Conservation (phyloP, 2,888 invertebrate genomes). For the Tridacna gigas region DNA sequence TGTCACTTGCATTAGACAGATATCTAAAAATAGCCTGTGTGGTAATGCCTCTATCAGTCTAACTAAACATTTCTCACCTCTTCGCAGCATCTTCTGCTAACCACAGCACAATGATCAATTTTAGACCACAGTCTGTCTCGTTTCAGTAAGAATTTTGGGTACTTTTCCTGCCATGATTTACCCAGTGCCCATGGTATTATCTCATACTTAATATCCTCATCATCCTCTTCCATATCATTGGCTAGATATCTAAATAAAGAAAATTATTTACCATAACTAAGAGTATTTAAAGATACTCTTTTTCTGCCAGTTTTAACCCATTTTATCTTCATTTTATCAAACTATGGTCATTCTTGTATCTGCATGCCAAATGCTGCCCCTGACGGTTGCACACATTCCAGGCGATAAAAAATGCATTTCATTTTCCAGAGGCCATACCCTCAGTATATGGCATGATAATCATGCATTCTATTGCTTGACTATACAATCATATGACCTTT, state of each 20-base stretch:
- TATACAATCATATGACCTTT: no score
- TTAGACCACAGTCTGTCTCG: constrained; percentile 84
- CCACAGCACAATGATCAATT: constrained; percentile 86
- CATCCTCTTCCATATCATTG: constrained; percentile 88
- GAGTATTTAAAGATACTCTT: no score
- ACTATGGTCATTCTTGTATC: no score
- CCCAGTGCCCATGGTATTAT: constrained; percentile 86
- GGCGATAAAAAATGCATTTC: no score
- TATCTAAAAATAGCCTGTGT: not conserved
- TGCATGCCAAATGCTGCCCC: no score
- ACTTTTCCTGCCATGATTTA: constrained; percentile 81
- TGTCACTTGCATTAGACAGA: not conserved
- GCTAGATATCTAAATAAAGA: constrained; percentile 84
- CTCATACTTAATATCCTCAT: constrained; percentile 86
- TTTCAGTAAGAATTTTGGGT: constrained; percentile 80
- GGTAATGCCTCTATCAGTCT: no score
- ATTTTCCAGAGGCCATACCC: no score
- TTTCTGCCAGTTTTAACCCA: no score
- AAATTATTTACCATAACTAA: not conserved
- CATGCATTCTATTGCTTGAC: no score
- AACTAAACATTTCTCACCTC: constrained; percentile 83
- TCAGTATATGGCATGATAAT: no score
- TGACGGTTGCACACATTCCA: no score
- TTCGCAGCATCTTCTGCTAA: constrained; percentile 86
- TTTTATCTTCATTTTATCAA: no score